Evolutionary conservation across 2,888 invertebrate genomes (phyloP), one percentile per base, ranked within the genome.

Genomic region (Diplolepis rosae): DNA sequence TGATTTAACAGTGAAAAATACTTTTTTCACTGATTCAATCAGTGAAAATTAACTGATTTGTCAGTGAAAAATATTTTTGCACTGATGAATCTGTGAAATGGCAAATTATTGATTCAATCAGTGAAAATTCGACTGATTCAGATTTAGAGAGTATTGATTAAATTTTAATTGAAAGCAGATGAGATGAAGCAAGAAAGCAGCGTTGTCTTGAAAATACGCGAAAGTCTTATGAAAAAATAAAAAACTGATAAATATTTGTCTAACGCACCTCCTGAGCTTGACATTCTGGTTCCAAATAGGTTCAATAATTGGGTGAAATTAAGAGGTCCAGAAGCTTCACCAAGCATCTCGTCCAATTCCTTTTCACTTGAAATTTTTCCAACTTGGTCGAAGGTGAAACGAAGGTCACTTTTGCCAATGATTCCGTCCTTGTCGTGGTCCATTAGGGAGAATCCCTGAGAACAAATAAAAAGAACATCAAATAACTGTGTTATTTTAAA

Each of bases 351-450:
- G 84, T 97, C 96, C 85, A 97, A 92, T 90, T 97, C 97, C 91
- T 96, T 96, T 89, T 97, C 97, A 85, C 93, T 92, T 87, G 95
- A 94, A 84, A 97, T 92, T 90, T 95, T 95, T 90, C 97, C 97
- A 84, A 97, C 94, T 84, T 95, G 94, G 91, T 98, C 97, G 91
- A 96, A 97, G 88, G 95, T 95, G 88, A 95, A 94, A 89, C 96
- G 94, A 88, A 97, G 92, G 91, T 97, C 97, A 90, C 94, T 94
- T 92, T 96, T 96, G 90, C 95, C 91, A 90, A 94, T 93, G 90
- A 96, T 93, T 83, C 96, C 96, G 89, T 97, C 97, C 91, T 97
- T 97, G 92, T 97, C 96, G 90, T 95, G 94, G 92, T 97, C 97
- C 95, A 97, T 97, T 86, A 97, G 94, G 91, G 95, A 94, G 95